Evolutionary conservation across 1,140 invertebrate species (phyloP).

Genomic region (Rhopalosiphum padi): DNA sequence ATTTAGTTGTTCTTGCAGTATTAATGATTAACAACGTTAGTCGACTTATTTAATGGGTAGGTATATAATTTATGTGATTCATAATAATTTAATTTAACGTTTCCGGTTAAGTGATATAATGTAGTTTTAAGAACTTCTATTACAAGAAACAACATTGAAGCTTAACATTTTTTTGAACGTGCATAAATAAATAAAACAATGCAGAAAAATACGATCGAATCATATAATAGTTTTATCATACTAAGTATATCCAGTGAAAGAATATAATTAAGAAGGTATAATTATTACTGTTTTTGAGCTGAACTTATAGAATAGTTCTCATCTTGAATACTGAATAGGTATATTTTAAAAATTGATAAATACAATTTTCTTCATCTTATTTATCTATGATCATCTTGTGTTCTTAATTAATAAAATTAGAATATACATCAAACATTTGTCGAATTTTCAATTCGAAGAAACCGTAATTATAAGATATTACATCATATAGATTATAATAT

Average conservation of each 20-base stretch:
- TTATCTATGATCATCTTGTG: neutral
- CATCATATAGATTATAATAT: neutral
- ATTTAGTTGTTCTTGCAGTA: neutral
- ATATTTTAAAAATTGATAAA: neutral
- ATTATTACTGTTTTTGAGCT: neutral
- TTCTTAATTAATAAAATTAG: neutral
- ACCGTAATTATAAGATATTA: neutral
- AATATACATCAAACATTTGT: neutral
- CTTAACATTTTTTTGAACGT: neutral
- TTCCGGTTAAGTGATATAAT: neutral
- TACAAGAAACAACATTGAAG: neutral
- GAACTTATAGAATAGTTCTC: neutral
- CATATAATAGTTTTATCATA: neutral
- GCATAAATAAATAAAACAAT: neutral
- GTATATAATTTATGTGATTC: neutral
- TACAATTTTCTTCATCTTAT: neutral
- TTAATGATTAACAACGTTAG: neutral
- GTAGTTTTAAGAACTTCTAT: neutral
- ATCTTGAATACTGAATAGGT: neutral
- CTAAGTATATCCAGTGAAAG: neutral
- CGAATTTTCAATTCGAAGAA: neutral
- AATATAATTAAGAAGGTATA: neutral
- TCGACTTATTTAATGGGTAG: neutral
- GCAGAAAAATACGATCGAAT: neutral
- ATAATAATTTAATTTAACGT: neutral